These are phyloP conservation scores for Hoplostethus atlanticus DNA, from an alignment of 2,797 vertebrate species.

Conservation along the genomic window DNA sequence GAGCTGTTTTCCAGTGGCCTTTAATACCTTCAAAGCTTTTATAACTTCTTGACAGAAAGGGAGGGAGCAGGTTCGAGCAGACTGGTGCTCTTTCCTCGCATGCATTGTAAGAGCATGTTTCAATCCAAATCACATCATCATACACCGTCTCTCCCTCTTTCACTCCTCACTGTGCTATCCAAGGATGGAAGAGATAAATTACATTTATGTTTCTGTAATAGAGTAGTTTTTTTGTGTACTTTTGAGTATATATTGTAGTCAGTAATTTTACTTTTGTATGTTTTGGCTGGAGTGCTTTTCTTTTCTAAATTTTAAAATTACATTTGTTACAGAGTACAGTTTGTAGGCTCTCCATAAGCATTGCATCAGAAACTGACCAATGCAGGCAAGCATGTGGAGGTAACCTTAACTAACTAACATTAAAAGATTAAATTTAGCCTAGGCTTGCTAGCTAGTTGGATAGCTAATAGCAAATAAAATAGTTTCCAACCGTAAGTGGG, in stretches of 20 bases:
- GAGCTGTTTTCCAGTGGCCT: constrained; percentile 44
- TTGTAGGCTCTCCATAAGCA: too few relatives aligned
- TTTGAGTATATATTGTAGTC: too few relatives aligned
- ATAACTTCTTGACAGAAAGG: constrained; percentile 8
- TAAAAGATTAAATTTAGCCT: neutral
- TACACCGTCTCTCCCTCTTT: neutral
- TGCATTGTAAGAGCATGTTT: neutral
- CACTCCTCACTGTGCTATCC: neutral
- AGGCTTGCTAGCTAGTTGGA: too few relatives aligned
- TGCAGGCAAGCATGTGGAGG: neutral
- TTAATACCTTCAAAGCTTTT: constrained; percentile 39
- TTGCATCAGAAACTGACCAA: too few relatives aligned
- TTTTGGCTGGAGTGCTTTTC: too few relatives aligned
- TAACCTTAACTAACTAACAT: neutral
- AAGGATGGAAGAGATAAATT: too few relatives aligned
- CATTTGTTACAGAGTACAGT: too few relatives aligned
- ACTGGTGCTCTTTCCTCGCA: constrained; percentile 7
- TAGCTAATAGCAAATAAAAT: neutral
- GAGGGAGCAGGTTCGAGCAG: constrained; percentile 15
- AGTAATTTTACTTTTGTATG: too few relatives aligned
- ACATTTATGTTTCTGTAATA: neutral
- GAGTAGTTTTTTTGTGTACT: too few relatives aligned
- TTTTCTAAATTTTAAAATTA: too few relatives aligned
- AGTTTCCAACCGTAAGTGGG: constrained; percentile 89
- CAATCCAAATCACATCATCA: neutral